phyloP scores from a whole-genome alignment of 2,797 vertebrate species.

The Adelosebastes latens region DNA sequence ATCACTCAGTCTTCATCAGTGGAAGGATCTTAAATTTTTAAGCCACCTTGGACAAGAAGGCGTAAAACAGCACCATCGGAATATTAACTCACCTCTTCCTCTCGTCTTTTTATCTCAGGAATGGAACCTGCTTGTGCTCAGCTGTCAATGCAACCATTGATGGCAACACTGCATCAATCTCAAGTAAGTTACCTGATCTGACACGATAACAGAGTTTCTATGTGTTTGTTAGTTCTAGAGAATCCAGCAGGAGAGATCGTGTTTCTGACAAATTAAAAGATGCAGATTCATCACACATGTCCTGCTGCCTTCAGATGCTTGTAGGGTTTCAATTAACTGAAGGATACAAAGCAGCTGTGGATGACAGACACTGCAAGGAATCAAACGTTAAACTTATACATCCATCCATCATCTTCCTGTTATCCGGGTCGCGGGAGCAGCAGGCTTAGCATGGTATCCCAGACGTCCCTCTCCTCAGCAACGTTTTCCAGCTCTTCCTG shows the following conservation, averaged over 20 bases:
- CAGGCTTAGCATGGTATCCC: background rate
- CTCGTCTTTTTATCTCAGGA: background rate
- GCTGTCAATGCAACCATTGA: fast-evolving
- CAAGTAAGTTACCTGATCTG: background rate
- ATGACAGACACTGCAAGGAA: too few relatives aligned
- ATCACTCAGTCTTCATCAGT: too few relatives aligned
- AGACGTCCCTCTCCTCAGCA: background rate
- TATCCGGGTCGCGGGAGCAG: background rate
- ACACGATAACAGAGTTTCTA: background rate
- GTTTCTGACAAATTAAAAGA: background rate
- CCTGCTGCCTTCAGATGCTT: background rate
- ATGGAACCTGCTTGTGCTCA: background rate
- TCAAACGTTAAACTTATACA: too few relatives aligned
- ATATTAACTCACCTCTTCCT: background rate
- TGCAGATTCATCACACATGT: background rate
- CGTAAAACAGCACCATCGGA: background rate
- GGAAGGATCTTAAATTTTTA: too few relatives aligned
- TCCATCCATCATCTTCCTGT: too few relatives aligned
- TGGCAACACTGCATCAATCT: fast-evolving
- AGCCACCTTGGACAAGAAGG: background rate
- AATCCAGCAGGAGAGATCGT: background rate
- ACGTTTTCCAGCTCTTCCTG: background rate
- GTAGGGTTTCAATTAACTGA: too few relatives aligned
- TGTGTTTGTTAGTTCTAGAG: background rate
- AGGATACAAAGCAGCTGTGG: too few relatives aligned